phyloP scores from a whole-genome alignment of 2,113 vertebrate species.

The Lepus europaeus region DNA sequence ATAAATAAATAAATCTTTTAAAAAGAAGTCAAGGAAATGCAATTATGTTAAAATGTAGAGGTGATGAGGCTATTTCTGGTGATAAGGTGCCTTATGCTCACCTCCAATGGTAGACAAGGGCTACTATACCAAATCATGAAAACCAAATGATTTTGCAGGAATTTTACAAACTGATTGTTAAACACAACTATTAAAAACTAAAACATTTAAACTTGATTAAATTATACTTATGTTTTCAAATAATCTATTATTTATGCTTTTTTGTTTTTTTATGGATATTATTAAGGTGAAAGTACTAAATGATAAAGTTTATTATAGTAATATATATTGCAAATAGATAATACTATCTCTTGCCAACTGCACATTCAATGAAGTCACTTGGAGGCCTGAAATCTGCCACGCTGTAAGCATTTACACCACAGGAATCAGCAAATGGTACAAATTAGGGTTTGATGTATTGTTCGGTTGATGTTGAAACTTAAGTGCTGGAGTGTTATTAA shows the following conservation, averaged over 20 bases:
- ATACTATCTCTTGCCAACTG: neutral
- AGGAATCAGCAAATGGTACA: neutral
- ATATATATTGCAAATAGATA: neutral
- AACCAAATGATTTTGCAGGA: neutral
- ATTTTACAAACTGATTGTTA: neutral
- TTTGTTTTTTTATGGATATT: neutral
- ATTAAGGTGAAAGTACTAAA: neutral
- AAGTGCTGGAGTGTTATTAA: neutral
- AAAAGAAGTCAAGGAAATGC: neutral
- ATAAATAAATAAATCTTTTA: too few species aligned
- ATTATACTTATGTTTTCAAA: neutral
- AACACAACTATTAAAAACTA: constrained; percentile 19
- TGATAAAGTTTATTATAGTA: neutral
- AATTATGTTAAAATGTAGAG: constrained; percentile 24
- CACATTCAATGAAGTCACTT: neutral
- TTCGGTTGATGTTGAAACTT: neutral
- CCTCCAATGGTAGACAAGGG: neutral
- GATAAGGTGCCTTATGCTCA: neutral
- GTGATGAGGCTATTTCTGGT: neutral
- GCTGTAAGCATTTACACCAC: neutral
- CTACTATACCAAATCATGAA: neutral
- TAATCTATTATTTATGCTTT: neutral
- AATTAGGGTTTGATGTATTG: neutral
- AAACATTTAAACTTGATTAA: constrained; percentile 33
- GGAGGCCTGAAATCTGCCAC: neutral